phyloP scores from a whole-genome alignment of 2,888 invertebrate genomes.

The Anthrax anthrax region DNA sequence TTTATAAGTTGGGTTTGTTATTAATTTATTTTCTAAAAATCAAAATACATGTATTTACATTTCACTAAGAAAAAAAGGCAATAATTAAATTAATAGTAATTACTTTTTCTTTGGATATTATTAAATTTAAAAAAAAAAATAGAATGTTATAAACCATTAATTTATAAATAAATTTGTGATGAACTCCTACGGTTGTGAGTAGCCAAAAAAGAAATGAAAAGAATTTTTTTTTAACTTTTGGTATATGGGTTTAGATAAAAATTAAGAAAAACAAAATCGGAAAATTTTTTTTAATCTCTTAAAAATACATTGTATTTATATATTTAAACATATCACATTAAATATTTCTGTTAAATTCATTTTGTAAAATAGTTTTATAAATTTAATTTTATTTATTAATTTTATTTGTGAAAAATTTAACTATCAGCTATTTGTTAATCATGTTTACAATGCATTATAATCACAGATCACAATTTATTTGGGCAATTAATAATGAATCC shows the following conservation, averaged over 20 bases:
- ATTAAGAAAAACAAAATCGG: not conserved
- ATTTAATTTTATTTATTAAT: not conserved
- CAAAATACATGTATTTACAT: no score
- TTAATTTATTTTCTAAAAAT: no score
- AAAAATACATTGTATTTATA: not conserved
- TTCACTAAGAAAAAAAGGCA: no score
- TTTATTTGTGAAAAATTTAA: not conserved
- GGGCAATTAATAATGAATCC: no score
- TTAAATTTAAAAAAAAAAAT: no score
- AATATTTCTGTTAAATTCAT: not conserved
- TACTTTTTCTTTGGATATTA: no score
- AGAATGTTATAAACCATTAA: no score
- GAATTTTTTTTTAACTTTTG: not conserved
- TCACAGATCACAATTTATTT: no score
- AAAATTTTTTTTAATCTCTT: not conserved
- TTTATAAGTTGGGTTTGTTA: no score
- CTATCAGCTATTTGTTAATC: not conserved
- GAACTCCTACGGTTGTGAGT: slow-evolving; percentile 8
- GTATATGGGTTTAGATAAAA: slow-evolving; percentile 6
- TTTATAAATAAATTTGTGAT: no score
- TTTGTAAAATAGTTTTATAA: not conserved
- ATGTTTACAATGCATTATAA: no score
- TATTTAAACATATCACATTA: not conserved
- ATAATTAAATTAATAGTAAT: no score
- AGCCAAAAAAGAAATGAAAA: not conserved